phyloP scores from a whole-genome alignment of 2,113 vertebrate species.

The Oceanites oceanicus region DNA sequence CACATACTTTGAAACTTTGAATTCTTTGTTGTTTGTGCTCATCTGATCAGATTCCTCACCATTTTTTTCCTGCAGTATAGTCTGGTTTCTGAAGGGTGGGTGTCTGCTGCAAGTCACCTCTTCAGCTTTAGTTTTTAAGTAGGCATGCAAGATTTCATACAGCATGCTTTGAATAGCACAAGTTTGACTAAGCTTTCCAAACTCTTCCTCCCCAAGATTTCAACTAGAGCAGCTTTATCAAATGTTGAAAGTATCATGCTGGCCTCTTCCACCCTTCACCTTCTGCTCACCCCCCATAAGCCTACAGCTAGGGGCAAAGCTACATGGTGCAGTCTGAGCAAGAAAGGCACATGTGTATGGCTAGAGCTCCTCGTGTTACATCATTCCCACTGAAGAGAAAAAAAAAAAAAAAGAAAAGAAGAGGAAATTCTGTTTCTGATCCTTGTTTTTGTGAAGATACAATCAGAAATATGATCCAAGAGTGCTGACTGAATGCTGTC shows the following conservation, averaged over 20 bases:
- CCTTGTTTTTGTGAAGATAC: slow-evolving; percentile 32
- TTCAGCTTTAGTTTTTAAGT: not conserved
- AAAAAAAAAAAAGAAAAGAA: not conserved
- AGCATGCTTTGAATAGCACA: not conserved
- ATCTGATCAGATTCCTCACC: not conserved
- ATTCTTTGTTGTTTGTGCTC: not conserved
- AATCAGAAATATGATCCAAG: slow-evolving; percentile 49
- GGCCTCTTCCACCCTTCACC: not conserved
- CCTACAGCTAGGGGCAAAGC: not conserved
- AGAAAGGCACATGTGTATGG: not conserved
- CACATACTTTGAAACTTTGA: not conserved
- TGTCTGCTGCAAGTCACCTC: not conserved
- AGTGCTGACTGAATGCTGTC: slow-evolving; percentile 28
- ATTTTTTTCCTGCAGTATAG: not conserved
- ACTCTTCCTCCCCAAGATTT: not conserved
- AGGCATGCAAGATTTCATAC: not conserved
- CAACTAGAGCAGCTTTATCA: not conserved
- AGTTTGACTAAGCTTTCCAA: not conserved
- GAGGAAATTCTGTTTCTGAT: slow-evolving; percentile 37
- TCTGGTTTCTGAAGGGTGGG: not conserved
- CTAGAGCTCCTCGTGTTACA: not conserved
- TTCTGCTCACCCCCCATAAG: not conserved
- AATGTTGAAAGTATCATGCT: not conserved
- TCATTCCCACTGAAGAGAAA: not conserved
- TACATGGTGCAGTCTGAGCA: rapidly evolving